phyloP scores from a whole-genome alignment of 2,888 invertebrate genomes.

The Thalpophila matura region DNA sequence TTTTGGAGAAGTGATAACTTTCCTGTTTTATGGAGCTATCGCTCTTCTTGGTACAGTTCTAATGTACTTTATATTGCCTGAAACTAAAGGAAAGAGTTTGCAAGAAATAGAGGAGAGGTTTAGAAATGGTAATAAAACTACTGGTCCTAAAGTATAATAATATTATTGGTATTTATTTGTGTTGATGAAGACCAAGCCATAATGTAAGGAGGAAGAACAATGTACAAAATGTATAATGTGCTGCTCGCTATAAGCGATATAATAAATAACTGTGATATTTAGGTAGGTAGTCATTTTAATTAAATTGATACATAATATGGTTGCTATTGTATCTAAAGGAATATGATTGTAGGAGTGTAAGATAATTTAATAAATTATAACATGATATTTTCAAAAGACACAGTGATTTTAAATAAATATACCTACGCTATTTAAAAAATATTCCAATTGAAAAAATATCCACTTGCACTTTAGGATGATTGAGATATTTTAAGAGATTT shows the following conservation, averaged over 20 bases:
- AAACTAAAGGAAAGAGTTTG: conserved; percentile 93
- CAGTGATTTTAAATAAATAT: conserved; percentile 37
- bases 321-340: conserved; percentile 32
- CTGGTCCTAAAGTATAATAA: conserved; percentile 66
- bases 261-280: conserved; percentile 84
- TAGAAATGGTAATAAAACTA: conserved; percentile 72
- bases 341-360: conserved; percentile 18
- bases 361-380: conserved; percentile 19
- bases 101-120: conserved; percentile 93
- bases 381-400: conserved; percentile 47
- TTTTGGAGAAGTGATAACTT: conserved; percentile 92
- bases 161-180: neutral
- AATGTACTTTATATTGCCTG: conserved; percentile 92
- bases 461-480: conserved; percentile 23
- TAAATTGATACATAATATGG: conserved; percentile 39
- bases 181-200: conserved; percentile 40
- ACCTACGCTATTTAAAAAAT: conserved; percentile 18
- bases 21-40: conserved; percentile 91
- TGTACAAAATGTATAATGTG: conserved; percentile 61
- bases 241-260: conserved; percentile 73
- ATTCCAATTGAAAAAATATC: conserved; percentile 33
- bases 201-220: conserved; percentile 11
- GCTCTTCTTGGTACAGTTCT: conserved; percentile 91
- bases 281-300: conserved; percentile 75
- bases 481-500: conserved; percentile 35